Percentiles rank a stretch among this genome's conserved stretches.
phyloP scores from a whole-genome alignment of 2,113 vertebrate genomes.

The Xenus cinereus region DNA sequence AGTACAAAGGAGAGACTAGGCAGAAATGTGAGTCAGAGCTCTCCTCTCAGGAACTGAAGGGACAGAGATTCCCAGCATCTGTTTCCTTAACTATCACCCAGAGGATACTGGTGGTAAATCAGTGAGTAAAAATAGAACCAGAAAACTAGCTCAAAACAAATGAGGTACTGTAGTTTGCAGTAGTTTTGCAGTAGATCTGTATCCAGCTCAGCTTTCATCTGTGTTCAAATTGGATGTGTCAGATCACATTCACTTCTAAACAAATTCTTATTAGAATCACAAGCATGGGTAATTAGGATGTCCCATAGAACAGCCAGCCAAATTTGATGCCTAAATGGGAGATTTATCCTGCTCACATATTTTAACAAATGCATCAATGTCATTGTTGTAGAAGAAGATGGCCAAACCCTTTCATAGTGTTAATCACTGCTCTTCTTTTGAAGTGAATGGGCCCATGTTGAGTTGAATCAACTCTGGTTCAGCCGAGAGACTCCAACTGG shows the following conservation, averaged over 20 bases:
- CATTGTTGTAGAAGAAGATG: not conserved
- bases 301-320: not conserved
- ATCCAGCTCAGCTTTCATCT: conserved; percentile 11
- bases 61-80: conserved; percentile 94
- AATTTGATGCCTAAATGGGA: not conserved
- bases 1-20: conserved; percentile 87
- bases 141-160: conserved; percentile 72
- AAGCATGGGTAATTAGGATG: conserved; percentile 2
- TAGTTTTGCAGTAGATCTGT: not conserved
- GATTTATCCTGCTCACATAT: not conserved
- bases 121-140: conserved; percentile 89
- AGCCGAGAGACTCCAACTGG: not conserved
- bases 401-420: not conserved
- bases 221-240: conserved; percentile 3
- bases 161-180: conserved; percentile 21
- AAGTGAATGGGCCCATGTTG: not conserved
- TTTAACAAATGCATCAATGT: not conserved
- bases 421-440: not conserved
- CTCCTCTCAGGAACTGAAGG: conserved; percentile 87
- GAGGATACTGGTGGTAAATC: conserved; percentile 92
- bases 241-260: conserved; percentile 17
- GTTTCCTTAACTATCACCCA: conserved; percentile 94
- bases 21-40: conserved; percentile 80
- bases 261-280: conserved; percentile 6
- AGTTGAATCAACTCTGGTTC: not conserved